A percentile compares a stretch with the other conserved stretches of the same genome.
phyloP scores from a whole-genome alignment of 2,797 vertebrate species.

The Acipenser transmontanus region DNA sequence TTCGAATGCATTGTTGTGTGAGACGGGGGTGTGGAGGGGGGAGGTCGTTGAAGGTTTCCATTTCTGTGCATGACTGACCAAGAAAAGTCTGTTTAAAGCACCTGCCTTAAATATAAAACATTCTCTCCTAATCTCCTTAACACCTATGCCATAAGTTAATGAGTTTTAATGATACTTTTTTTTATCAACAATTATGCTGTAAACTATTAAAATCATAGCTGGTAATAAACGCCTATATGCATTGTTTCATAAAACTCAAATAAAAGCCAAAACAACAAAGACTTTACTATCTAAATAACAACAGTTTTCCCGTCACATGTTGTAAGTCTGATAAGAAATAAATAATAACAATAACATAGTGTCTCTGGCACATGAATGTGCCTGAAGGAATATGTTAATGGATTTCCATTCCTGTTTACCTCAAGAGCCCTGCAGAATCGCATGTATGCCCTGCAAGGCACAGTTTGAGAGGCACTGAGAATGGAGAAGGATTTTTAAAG shows the following conservation, averaged over 20 bases:
- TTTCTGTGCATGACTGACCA: no score
- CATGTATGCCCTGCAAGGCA: neutral
- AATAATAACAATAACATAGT: neutral
- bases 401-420: neutral
- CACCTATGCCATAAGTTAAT: no score
- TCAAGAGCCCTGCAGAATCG: slow-evolving; percentile 10
- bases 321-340: slow-evolving; percentile 5
- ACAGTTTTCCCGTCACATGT: slow-evolving; percentile 20
- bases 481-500: slow-evolving; percentile 9
- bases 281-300: slow-evolving; percentile 23
- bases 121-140: no score
- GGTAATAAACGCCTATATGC: no score
- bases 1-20: slow-evolving; percentile 37
- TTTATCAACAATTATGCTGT: no score
- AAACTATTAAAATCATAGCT: no score
- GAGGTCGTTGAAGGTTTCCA: slow-evolving; percentile 11
- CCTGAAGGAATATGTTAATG: slow-evolving; percentile 14
- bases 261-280: slow-evolving; percentile 27
- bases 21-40: slow-evolving; percentile 20
- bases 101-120: no score
- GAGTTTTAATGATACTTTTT: no score
- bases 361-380: neutral
- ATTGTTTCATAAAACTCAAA: no score
- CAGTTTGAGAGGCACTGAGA: slow-evolving; percentile 4
- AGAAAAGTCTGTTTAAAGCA: no score